Evolutionary conservation across 2,113 vertebrate genomes (phyloP).

Genomic region (Dasyornis broadbenti): DNA sequence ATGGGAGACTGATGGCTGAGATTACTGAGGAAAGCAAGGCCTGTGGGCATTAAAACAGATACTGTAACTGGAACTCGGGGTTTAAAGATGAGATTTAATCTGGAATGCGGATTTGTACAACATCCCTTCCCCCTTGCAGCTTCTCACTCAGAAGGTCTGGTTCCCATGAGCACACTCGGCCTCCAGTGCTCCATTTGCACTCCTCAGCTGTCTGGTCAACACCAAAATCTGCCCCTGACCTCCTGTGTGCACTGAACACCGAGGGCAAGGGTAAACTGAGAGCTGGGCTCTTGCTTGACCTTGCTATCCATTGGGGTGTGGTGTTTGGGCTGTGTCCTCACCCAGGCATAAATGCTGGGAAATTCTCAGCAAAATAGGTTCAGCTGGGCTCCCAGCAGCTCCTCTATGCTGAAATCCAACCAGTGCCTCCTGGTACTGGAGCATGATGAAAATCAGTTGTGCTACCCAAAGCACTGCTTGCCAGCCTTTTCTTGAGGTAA

Average conservation of each 20-base stretch:
- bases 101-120: background rate
- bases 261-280: background rate
- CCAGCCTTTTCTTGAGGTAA: background rate
- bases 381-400: background rate
- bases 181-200: background rate
- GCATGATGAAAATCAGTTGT: background rate
- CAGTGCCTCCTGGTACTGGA: fast-evolving
- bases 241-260: background rate
- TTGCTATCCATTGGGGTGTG: background rate
- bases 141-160: background rate
- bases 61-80: background rate
- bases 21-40: slow-evolving; percentile 25
- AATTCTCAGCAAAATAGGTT: background rate
- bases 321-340: background rate
- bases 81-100: slow-evolving; percentile 31
- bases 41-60: slow-evolving; percentile 26
- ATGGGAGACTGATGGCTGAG: background rate
- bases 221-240: background rate
- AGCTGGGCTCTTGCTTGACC: background rate
- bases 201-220: background rate
- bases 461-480: background rate
- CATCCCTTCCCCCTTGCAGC: background rate
- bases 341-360: background rate
- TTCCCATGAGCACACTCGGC: background rate
- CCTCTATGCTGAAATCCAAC: background rate